A percentile compares a stretch with the other conserved stretches of the same genome.
These are phyloP conservation scores for Halictus ligatus DNA, from an alignment of 2,888 invertebrate species.

Conservation along the genomic window DNA sequence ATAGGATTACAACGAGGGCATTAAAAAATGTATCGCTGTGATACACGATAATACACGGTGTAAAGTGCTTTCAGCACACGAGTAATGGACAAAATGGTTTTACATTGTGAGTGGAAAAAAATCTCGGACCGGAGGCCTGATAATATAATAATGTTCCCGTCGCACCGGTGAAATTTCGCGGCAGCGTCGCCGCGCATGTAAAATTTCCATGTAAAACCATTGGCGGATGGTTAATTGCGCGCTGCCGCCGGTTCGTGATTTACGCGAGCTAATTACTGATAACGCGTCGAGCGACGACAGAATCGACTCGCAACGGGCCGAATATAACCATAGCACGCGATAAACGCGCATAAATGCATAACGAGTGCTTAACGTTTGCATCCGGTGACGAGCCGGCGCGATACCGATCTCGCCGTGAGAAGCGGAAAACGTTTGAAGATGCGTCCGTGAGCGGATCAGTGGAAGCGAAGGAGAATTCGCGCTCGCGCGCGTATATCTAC, in stretches of 20 bases:
- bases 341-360: slow-evolving; percentile 48
- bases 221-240: slow-evolving; percentile 41
- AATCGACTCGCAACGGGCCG: not conserved
- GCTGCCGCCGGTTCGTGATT: slow-evolving; percentile 46
- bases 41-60: not conserved
- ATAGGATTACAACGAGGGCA: not conserved
- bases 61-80: not conserved
- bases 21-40: not conserved
- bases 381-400: slow-evolving; percentile 36
- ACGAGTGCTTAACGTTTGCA: slow-evolving; percentile 55
- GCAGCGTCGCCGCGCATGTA: not conserved
- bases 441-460: slow-evolving; percentile 72
- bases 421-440: slow-evolving; percentile 71
- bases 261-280: slow-evolving; percentile 55
- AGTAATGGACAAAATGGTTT: slow-evolving; percentile 7
- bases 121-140: not conserved
- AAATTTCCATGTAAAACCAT: slow-evolving; percentile 42
- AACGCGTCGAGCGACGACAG: slow-evolving; percentile 27
- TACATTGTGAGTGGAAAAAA: not conserved
- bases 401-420: slow-evolving; percentile 71
- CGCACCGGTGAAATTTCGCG: slow-evolving; percentile 4
- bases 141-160: not conserved
- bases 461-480: slow-evolving; percentile 60
- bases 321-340: slow-evolving; percentile 13
- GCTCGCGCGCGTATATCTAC: slow-evolving; percentile 29